Evolutionary conservation across 2,888 invertebrate genomes (phyloP), one percentile per base, ranked within the genome.

Genomic region (Perdita meconis): DNA sequence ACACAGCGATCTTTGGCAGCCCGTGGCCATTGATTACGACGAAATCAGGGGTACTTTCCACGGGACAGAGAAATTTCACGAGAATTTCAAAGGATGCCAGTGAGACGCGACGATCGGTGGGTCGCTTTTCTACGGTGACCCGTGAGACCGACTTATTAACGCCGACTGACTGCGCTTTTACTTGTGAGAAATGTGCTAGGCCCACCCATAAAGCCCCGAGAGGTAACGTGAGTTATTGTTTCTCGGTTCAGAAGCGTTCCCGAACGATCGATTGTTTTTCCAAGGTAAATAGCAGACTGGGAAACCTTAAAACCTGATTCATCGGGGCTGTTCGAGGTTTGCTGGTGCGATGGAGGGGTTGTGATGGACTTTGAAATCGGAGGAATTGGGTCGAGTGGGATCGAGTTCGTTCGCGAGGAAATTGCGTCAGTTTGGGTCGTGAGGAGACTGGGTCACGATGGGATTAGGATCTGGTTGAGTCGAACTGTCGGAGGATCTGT

Each of bases 91-190:
- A 19, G 26, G 38, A 40, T 16, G 40, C 19, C 12, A 50, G 47
- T 22, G 19, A 47, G 47, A 22, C n/a, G n/a, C 44, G 44, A 44
- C 22, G 47, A 47, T 47, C 47, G 3, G 19, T 47, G 30, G 44
- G 44, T 74, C 51, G 34, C 55, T 63, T 73, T 64, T 70, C 76
- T 63, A 44, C 38, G 42, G 53, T 72, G 66, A 65, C 75, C 69
- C 64, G 71, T 70, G 81, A 24, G 64, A 63, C 34, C 60, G 64
- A 72, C 73, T 82, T 80, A 80, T 80, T 73, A 81, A 26, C 44
- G 30, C 10, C 64, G 53, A 72, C 55, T 59, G 59, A 47, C 38
- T 82, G n/a, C 72, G 73, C 82, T 82, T 82, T 82, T 82, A 60
- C 68, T 50, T 50, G 68, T 74, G 80, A 56, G 80, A 78, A 77